Evolutionary conservation across 2,113 vertebrate genomes (phyloP), one percentile per base, ranked within the genome.

Genomic region (Machaerirhynchus nigripectus): DNA sequence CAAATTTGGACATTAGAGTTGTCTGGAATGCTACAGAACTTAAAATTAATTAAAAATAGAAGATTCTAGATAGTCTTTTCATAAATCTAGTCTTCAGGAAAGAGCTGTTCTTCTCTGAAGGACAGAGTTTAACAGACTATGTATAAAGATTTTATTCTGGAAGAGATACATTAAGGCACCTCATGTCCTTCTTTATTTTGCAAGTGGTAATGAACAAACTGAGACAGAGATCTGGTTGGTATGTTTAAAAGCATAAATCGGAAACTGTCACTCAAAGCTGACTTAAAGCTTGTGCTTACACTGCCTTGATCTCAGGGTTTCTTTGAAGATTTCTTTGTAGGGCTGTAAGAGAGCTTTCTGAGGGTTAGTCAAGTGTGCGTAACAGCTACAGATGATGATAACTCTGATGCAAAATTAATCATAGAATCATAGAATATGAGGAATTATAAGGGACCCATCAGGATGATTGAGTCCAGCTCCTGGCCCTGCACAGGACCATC

Each of bases 311-410:
- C 74, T 61, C 46, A 37, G 31, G 15, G 10, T 69, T 87, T 85
- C 92, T 96, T 83, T 96, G 92, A 94, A 87, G 92, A 88, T 90
- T 90, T 77, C 75, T 89, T 67, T 90, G 37, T 46, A 61, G 61
- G 35, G 28, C 81, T 93, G n/a, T 31, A 42, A 37, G 23, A 86
- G 65, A 84, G 70, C 49, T 39, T 79, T 78, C 91, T 77, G 70
- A 69, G n/a, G 65, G 74, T 80, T 69, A 95, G 37, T 84, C 69
- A 52, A 49, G 80, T 5, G 23, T 19, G 35, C 3, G 1, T 55
- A 53, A 68, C 7, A 33, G 74, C 94, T 46, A 65, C 30, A 76
- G 75, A 83, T 31, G 65, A 81, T 67, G 53, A 16, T 76, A 85
- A 46, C n/a, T 93, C 52, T 70, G 47, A 13, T 3, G 13, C 61